Conservation (phyloP, 2,888 invertebrate species). For the Eilema caniola region DNA sequence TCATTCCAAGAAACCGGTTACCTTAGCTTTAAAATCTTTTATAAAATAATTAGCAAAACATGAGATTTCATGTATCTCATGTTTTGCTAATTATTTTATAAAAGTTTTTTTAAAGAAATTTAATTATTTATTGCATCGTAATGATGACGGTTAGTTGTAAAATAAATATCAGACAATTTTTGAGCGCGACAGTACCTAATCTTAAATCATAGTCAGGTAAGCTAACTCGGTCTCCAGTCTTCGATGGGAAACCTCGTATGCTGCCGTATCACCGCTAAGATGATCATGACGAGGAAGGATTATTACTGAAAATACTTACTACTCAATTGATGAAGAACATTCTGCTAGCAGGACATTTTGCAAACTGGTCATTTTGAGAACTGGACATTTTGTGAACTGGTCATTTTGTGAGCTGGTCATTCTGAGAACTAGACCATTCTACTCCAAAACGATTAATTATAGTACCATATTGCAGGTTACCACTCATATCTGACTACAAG, state of each 20-base stretch:
- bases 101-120: too few relatives aligned
- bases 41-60: too few relatives aligned
- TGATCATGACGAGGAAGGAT: background rate
- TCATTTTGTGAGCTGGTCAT: background rate
- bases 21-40: too few relatives aligned
- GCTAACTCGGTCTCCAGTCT: background rate
- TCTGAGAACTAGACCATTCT: background rate
- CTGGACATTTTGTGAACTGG: background rate
- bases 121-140: too few relatives aligned
- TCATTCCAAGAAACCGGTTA: too few relatives aligned
- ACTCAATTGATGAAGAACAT: background rate
- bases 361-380: background rate
- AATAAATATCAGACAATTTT: background rate
- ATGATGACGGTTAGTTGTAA: too few relatives aligned
- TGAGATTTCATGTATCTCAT: too few relatives aligned
- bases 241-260: background rate
- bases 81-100: too few relatives aligned
- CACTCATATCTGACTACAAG: conserved; percentile 92
- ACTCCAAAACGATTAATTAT: background rate
- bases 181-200: background rate
- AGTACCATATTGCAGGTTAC: conserved; percentile 74
- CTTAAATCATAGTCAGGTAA: background rate
- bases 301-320: background rate
- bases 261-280: background rate
- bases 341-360: background rate